Conservation (phyloP, 2,888 invertebrate genomes). For the Acleris sparsana region DNA sequence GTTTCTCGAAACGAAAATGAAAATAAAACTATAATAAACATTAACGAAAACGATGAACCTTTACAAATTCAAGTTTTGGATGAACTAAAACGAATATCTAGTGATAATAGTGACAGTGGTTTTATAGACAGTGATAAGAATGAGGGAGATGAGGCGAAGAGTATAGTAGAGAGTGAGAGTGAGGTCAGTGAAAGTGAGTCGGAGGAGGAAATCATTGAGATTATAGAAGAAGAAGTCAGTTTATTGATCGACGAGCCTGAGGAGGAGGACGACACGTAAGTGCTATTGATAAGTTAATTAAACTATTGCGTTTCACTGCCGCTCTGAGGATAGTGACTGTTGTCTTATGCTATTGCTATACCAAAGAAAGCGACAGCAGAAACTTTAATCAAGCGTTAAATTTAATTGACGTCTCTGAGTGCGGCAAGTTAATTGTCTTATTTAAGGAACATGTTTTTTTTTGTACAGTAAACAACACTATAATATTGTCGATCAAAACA, state of each 20-base stretch:
- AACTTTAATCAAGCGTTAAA: too few species aligned
- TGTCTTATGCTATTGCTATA: too few species aligned
- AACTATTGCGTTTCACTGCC: too few species aligned
- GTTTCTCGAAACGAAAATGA: conserved; percentile 52
- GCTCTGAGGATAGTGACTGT: too few species aligned
- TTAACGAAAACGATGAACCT: conserved; percentile 51
- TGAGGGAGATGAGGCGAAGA: conserved; percentile 53
- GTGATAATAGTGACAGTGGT: conserved; percentile 80
- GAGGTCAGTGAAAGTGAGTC: conserved; percentile 51
- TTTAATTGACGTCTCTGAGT: too few species aligned
- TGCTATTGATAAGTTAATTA: conserved; percentile 7
- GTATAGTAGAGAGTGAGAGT: conserved; percentile 43
- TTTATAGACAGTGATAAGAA: conserved; percentile 73
- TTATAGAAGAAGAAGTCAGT: conserved; percentile 54
- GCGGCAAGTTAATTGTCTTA: too few species aligned
- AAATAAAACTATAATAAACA: conserved; percentile 67
- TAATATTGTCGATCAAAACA: too few species aligned
- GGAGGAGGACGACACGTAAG: conserved; percentile 44
- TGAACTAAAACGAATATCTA: conserved; percentile 64
- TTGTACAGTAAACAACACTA: too few species aligned
- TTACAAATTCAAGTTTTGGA: conserved; percentile 59
- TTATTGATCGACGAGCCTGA: conserved; percentile 47
- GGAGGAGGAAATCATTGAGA: conserved; percentile 61
- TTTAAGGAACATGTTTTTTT: too few species aligned
- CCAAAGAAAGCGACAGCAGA: too few species aligned